These are phyloP conservation scores for Toxotes jaculatrix DNA, from an alignment of 2,113 vertebrate genomes.

Conservation along the genomic window DNA sequence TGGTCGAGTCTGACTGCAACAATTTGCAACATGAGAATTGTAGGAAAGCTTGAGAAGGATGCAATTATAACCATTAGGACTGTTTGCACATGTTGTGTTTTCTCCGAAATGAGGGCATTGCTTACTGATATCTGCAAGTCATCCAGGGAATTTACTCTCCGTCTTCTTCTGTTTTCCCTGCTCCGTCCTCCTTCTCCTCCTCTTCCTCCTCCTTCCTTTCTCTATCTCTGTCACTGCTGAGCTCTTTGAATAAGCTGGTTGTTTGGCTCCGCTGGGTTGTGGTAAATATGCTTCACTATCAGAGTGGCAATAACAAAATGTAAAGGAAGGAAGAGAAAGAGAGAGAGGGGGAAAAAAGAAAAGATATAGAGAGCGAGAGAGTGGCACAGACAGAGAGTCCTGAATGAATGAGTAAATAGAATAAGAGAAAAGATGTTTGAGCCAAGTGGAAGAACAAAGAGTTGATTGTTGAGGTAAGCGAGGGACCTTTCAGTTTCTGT, in stretches of 20 bases:
- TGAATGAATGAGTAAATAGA: conserved; percentile 75
- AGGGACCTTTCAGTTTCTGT: conserved; percentile 50
- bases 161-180: conserved; percentile 14
- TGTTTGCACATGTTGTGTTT: conserved; percentile 37
- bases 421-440: conserved; percentile 67
- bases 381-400: conserved; percentile 35
- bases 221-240: conserved; percentile 10
- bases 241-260: conserved; percentile 62
- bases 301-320: conserved; percentile 43
- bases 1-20: conserved; percentile 13
- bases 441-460: conserved; percentile 73
- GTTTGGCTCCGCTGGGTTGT: conserved; percentile 46
- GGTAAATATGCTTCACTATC: conserved; percentile 57
- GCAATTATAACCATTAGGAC: conserved; percentile 49
- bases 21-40: conserved; percentile 26
- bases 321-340: not conserved
- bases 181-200: conserved; percentile 24
- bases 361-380: conserved; percentile 15
- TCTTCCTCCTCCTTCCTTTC: conserved; percentile 33
- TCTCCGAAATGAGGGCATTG: conserved; percentile 22
- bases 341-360: not conserved
- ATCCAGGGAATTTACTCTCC: conserved; percentile 62
- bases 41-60: conserved; percentile 30
- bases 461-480: conserved; percentile 55
- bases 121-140: conserved; percentile 44